Conservation (phyloP, 1,140 invertebrate species). For the Myzus persicae region DNA sequence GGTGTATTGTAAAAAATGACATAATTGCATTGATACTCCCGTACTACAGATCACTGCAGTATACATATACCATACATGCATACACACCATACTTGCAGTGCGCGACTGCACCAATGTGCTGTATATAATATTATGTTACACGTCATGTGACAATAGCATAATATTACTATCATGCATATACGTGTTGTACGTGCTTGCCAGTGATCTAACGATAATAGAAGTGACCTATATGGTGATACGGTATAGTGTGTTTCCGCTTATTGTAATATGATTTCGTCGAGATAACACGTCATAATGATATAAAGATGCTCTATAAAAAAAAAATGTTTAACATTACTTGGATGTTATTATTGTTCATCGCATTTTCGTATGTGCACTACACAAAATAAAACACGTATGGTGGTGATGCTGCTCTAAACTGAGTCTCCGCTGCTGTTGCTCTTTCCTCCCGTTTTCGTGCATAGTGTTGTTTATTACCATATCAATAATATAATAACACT, state of each 20-base stretch:
- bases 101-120: not conserved
- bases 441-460: not conserved
- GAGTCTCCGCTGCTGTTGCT: slow-evolving; percentile 56
- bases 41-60: slow-evolving; percentile 14
- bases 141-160: not conserved
- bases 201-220: no score
- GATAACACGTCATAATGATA: not conserved
- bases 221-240: not conserved
- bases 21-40: not conserved
- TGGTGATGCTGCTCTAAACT: slow-evolving; percentile 58
- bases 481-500: slow-evolving; percentile 7
- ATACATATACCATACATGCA: slow-evolving; percentile 8
- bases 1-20: not conserved
- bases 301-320: not conserved
- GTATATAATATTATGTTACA: slow-evolving; percentile 10
- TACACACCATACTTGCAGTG: not conserved
- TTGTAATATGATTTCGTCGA: not conserved
- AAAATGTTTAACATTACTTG: not conserved
- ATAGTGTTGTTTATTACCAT: not conserved
- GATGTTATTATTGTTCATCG: not conserved
- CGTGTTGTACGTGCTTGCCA: not conserved
- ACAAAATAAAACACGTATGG: not conserved
- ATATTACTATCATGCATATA: not conserved
- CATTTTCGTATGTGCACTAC: not conserved
- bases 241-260: not conserved